Percentiles rank a stretch among this genome's conserved stretches.
phyloP scores from a whole-genome alignment of 2,797 vertebrate genomes.

The Sebastes matsubarae region DNA sequence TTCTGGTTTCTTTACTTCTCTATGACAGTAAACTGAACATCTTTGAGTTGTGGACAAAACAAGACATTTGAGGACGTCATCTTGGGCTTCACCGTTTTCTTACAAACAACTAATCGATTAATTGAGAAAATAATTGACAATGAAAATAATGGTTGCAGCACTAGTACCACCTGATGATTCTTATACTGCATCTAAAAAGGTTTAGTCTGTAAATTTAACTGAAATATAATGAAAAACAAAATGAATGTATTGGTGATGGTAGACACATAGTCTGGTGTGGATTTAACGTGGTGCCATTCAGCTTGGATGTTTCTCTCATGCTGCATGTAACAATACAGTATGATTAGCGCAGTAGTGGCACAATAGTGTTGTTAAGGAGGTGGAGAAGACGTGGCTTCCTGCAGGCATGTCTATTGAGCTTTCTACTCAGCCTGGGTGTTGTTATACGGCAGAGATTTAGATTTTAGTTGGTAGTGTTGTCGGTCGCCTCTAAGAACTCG shows the following conservation, averaged over 20 bases:
- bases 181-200: background rate
- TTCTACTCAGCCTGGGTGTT: slow-evolving; percentile 50
- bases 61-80: no score
- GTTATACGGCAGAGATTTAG: background rate
- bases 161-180: background rate
- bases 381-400: slow-evolving; percentile 14
- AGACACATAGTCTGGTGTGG: background rate
- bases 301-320: background rate
- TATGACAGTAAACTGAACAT: no score
- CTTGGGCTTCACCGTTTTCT: no score
- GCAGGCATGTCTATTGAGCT: slow-evolving; percentile 67
- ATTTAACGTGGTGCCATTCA: slow-evolving; percentile 13
- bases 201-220: background rate
- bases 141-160: no score
- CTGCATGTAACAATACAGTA: background rate
- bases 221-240: background rate
- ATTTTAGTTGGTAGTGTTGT: background rate
- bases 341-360: background rate
- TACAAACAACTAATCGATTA: no score
- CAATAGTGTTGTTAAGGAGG: background rate
- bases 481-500: slow-evolving; percentile 2
- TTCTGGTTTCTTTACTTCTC: no score
- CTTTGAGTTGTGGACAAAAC: no score
- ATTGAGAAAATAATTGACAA: no score
- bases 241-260: background rate